Evolutionary conservation across 2,888 invertebrate genomes (phyloP).

Genomic region (Microdon myrmicae): DNA sequence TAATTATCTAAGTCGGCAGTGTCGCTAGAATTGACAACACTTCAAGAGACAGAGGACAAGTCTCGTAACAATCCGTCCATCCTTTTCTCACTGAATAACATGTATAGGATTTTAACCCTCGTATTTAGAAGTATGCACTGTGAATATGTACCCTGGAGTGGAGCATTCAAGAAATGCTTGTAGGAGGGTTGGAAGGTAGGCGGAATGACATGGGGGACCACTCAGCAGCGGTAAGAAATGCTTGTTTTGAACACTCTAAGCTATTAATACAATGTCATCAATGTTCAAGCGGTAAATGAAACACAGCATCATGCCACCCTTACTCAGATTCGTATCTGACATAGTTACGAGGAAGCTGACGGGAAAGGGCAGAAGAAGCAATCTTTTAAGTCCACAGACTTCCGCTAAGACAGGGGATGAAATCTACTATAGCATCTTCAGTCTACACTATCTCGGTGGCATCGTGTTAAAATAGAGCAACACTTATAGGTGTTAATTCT

Average conservation of each 20-base stretch:
- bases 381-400: constrained; percentile 45
- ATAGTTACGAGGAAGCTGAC: constrained; percentile 15
- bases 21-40: constrained; percentile 45
- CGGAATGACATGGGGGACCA: too few relatives aligned
- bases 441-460: too few relatives aligned
- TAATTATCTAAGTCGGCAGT: constrained; percentile 38
- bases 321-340: constrained; percentile 25
- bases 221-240: too few relatives aligned
- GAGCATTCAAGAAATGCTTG: too few relatives aligned
- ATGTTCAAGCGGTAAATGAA: constrained; percentile 32
- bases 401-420: constrained; percentile 16
- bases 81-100: too few relatives aligned
- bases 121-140: too few relatives aligned
- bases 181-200: too few relatives aligned
- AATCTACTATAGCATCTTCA: too few relatives aligned
- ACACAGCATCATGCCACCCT: constrained; percentile 6
- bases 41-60: constrained; percentile 20
- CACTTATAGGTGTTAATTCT: constrained; percentile 12
- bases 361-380: constrained; percentile 15
- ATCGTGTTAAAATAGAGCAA: too few relatives aligned
- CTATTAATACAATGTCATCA: constrained; percentile 50
- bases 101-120: constrained; percentile 12
- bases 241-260: constrained; percentile 24
- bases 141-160: too few relatives aligned
- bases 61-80: background rate